Percentiles rank a stretch among this genome's conserved stretches.
Evolutionary conservation across 92 coral and sea anemone genomes (phyloP).

Genomic region (Paramuricea clavata): DNA sequence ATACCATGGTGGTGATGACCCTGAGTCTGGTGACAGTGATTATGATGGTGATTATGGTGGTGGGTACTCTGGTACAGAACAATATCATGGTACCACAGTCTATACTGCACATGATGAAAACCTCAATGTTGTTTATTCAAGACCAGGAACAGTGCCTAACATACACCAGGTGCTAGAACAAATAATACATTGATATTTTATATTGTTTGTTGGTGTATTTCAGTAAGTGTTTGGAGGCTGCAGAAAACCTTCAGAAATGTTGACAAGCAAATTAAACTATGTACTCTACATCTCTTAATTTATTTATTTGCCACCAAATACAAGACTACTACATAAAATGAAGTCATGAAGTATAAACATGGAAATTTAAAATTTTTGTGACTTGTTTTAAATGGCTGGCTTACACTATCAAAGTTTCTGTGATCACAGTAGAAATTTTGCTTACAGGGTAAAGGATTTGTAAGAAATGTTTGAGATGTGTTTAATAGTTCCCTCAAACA

Average conservation of each 20-base stretch:
- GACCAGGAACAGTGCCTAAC: not conserved
- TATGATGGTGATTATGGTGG: not conserved
- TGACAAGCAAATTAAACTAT: not conserved
- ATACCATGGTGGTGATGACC: slow-evolving; percentile 1
- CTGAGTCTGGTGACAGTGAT: not conserved
- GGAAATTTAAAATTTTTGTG: too few relatives aligned
- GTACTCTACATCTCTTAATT: too few relatives aligned
- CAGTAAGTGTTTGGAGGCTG: too few relatives aligned
- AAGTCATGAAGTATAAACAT: too few relatives aligned
- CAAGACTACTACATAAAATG: not conserved
- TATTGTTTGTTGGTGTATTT: too few relatives aligned
- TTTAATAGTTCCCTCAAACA: too few relatives aligned
- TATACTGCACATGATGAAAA: slow-evolving; percentile 12
- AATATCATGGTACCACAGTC: slow-evolving; percentile 5
- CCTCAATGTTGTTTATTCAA: slow-evolving; percentile 24
- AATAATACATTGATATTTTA: too few relatives aligned
- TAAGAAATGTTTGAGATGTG: too few relatives aligned
- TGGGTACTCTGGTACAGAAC: not conserved
- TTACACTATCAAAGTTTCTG: too few relatives aligned
- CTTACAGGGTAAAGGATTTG: too few relatives aligned
- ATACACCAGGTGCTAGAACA: not conserved
- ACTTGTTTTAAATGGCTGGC: too few relatives aligned
- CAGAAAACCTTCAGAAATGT: not conserved
- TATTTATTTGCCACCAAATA: not conserved
- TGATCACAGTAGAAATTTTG: too few relatives aligned